Evolutionary conservation across 2,113 vertebrate species (phyloP).

Genomic region (Talpa occidentalis): DNA sequence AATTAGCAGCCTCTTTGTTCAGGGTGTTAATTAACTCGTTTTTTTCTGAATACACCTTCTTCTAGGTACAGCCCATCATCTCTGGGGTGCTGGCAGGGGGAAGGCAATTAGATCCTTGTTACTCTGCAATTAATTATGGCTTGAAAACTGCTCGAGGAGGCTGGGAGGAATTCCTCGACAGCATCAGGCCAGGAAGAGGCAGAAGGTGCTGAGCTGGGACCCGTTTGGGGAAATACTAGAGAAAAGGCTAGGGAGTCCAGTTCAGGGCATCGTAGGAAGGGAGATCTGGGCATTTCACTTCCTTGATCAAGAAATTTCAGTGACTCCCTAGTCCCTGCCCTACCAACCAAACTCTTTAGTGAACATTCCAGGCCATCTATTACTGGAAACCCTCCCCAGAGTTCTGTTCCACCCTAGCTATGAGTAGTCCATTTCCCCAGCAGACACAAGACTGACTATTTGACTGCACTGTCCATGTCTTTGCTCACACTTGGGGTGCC

Average conservation of each 20-base stretch:
- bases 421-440: not conserved
- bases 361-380: not conserved
- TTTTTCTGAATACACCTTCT: conserved; percentile 70
- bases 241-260: not conserved
- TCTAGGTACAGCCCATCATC: conserved; percentile 75
- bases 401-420: not conserved
- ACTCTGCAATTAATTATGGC: conserved; percentile 77
- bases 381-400: not conserved
- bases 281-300: not conserved
- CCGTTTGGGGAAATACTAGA: not conserved
- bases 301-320: not conserved
- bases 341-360: not conserved
- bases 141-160: conserved; percentile 55
- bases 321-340: not conserved
- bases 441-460: not conserved
- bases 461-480: not conserved
- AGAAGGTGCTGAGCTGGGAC: not conserved
- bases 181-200: not conserved
- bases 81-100: conserved; percentile 72
- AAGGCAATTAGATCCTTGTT: conserved; percentile 79
- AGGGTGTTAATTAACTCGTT: conserved; percentile 79
- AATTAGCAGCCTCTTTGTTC: conserved; percentile 76
- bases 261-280: not conserved
- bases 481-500: not conserved
- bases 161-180: conserved; percentile 58